Evolutionary conservation across 2,797 vertebrate genomes (phyloP).

Genomic region (Halcyon smyrnensis): DNA sequence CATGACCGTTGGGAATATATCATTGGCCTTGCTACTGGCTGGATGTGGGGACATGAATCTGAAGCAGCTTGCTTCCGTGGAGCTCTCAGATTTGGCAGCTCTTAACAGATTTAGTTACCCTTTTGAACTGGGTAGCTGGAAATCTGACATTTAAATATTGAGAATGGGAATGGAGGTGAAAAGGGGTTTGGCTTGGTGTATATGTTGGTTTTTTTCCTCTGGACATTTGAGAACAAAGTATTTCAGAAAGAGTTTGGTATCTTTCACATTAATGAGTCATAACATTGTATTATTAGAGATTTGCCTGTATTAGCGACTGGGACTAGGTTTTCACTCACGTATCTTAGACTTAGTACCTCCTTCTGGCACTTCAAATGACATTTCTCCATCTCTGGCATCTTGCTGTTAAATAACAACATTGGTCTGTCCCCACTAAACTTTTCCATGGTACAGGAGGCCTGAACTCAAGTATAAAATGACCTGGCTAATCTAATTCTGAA

Average conservation of each 20-base stretch:
- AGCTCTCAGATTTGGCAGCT: neutral
- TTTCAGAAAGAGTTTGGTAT: neutral
- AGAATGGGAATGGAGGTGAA: neutral
- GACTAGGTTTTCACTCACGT: neutral
- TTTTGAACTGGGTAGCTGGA: neutral
- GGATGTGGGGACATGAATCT: neutral
- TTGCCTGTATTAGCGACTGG: neutral
- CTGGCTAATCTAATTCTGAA: neutral
- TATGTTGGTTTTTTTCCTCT: neutral
- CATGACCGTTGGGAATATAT: neutral
- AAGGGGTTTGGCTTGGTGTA: neutral
- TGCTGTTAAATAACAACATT: neutral
- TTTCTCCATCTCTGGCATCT: neutral
- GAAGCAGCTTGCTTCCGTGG: neutral
- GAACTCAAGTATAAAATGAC: neutral
- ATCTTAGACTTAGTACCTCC: neutral
- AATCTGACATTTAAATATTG: neutral
- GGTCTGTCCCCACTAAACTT: neutral
- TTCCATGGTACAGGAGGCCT: neutral
- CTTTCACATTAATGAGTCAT: neutral
- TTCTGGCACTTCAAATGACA: neutral
- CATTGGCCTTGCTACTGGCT: neutral
- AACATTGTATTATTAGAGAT: neutral
- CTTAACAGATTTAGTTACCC: neutral
- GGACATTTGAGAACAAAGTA: neutral